phyloP scores from a whole-genome alignment of 2,113 vertebrate genomes.

The Oreochromis spilurus region DNA sequence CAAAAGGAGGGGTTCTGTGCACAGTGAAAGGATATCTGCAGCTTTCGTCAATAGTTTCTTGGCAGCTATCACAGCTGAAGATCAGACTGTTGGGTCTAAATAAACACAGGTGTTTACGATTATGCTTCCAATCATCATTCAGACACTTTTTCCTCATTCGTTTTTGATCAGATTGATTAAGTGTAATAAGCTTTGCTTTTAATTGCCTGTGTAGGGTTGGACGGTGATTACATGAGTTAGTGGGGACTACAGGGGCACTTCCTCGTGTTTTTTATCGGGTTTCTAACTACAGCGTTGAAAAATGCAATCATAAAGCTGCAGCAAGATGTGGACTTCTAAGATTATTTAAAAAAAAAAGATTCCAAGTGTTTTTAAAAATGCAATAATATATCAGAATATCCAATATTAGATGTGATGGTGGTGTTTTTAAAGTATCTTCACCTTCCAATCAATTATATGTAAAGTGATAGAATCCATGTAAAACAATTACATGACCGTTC shows the following conservation, averaged over 20 bases:
- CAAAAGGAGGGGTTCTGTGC: not conserved
- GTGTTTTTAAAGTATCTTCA: not conserved
- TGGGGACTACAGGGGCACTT: not conserved
- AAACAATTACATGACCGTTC: not conserved
- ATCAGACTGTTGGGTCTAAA: not conserved
- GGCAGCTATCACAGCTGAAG: not conserved
- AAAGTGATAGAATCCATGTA: not conserved
- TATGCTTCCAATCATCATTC: fast-evolving
- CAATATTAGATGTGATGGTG: fast-evolving
- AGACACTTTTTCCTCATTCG: not conserved
- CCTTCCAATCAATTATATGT: not conserved
- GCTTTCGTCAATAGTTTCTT: not conserved
- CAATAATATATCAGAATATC: not conserved
- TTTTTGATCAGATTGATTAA: not conserved
- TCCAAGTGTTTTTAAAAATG: not conserved
- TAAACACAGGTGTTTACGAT: not conserved
- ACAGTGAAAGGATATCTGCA: not conserved
- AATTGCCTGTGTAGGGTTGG: not conserved
- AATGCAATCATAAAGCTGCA: fast-evolving
- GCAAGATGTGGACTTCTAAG: fast-evolving
- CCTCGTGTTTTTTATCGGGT: not conserved
- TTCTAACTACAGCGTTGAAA: not conserved
- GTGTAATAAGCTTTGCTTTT: not conserved
- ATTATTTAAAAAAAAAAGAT: not conserved
- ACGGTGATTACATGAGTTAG: not conserved